Evolutionary conservation across 2,797 vertebrate genomes (phyloP).

Genomic region (Coranthus polyacanthus): DNA sequence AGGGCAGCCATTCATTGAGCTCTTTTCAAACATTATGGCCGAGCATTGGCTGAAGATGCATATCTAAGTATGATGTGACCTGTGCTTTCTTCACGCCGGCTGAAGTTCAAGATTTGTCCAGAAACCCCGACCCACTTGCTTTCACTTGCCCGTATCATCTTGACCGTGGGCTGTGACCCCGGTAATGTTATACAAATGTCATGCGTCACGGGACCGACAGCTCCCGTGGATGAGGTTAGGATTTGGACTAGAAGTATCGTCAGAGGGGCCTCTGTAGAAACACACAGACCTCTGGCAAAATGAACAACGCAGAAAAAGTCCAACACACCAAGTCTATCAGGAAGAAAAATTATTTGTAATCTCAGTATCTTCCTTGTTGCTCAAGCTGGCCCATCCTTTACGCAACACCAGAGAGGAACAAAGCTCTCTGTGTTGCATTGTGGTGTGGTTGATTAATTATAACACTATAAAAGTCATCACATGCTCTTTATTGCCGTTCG

Average conservation of each 20-base stretch:
- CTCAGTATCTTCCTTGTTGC: constrained; percentile 21
- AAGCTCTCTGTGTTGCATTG: constrained; percentile 21
- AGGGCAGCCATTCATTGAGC: constrained; percentile 18
- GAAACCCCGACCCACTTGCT: constrained; percentile 58
- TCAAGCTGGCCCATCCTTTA: background rate
- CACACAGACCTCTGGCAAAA: constrained; percentile 47
- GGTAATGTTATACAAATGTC: constrained; percentile 79
- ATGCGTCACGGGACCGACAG: constrained; percentile 68
- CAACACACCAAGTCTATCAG: too few species aligned
- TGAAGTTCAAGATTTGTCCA: constrained; percentile 77
- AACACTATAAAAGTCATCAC: constrained; percentile 6
- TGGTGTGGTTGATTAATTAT: constrained; percentile 21
- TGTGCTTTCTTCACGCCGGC: constrained; percentile 55
- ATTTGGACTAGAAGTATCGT: constrained; percentile 48
- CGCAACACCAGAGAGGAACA: constrained; percentile 8
- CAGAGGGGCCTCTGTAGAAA: constrained; percentile 56
- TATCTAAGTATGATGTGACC: constrained; percentile 72
- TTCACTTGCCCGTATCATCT: constrained; percentile 44
- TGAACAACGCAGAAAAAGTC: constrained; percentile 51
- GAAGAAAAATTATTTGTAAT: constrained; percentile 7
- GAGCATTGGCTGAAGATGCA: constrained; percentile 63
- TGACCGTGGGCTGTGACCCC: constrained; percentile 65
- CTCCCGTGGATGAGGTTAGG: constrained; percentile 45
- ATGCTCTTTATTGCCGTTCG: constrained; percentile 23
- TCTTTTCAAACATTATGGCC: constrained; percentile 53